Base-by-base conservation (phyloP, 1,140 invertebrate species). In the Bombus balteatus region DNA sequence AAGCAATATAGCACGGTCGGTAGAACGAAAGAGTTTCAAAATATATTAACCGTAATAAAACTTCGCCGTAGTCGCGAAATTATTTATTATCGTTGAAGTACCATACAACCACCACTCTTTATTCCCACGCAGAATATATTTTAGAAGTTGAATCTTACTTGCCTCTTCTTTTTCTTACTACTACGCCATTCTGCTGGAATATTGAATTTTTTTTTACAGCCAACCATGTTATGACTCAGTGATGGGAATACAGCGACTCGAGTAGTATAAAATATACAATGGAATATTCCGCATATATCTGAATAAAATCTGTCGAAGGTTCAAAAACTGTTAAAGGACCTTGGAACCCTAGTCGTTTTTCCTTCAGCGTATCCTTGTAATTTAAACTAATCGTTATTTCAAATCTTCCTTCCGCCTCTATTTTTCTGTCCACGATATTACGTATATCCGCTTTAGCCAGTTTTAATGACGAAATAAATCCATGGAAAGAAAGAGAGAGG, bases 151-250 rank as follows among this genome's bases (percentile, higher is more conserved):
- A 62, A 80, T 85, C 66, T 79, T 79, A 84, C 43, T 53, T 22
- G 47, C 62, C 59, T 72, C 68, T 13, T 65, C 28, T 70, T 59
- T 72, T 57, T 22, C n/a, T 8, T 34, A 53, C 34, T 15, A 32
- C 75, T 83, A 62, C 41, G 53, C 59, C 59, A 32, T 79, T 37
- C 82, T 32, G 34, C 68, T n/a, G 57, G 83, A 72, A 72, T 85
- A 85, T 85, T 80, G 83, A 85, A 72, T 70, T 70, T 83, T 65
- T 59, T 80, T 84, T 84, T 84, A 80, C 57, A 73, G 15, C 39
- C 53, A 80, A 39, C 9, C 76, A 37, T 41, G 68, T 85, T 72
- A 80, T 71, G 83, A 80, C 76, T 85, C 83, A 62, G 76, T 62
- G 41, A 85, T 85, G 76, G 83, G 83, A 85, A 85, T 79, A 72